Evolutionary conservation across 2,113 vertebrate genomes (phyloP), one percentile per base, ranked within the genome.

Genomic region (Perognathus longimembris): DNA sequence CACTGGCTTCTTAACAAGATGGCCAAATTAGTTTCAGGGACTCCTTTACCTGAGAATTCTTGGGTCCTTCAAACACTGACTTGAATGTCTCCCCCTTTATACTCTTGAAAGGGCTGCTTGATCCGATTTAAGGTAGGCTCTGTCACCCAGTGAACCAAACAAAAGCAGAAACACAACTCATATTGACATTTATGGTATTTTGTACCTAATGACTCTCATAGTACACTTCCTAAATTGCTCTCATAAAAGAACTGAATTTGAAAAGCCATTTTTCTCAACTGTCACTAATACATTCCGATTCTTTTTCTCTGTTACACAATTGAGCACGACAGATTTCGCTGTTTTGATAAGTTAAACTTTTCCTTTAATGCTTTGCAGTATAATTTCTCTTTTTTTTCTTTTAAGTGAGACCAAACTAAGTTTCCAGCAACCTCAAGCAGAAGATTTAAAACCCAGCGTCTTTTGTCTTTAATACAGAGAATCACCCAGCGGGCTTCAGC

Each of bases 161-260:
- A 78, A 83, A 93, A 91, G 91, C 86, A 89, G 74, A 85, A n/a
- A 42, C 38, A 76, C 93, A 93, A 50, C 89, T 95, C 92, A 87
- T 92, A 40, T 0, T 70, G 96, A 95, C 45, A 0, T 66, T 89
- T 86, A 92, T n/a, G 50, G 89, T 21, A 78, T 75, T 92, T 89
- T 85, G 69, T 91, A 89, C 80, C 86, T 96, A 87, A 93, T 73
- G 92, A 92, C 80, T 95, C 77, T 88, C 88, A 91, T 17, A 77
- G 86, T 40, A 28, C 86, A 75, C 73, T 95, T 78, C 86, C 77
- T 92, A 95, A 95, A 94, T 87, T 92, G 81, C 76, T 89, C 80
- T 88, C 86, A 85, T 93, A 90, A 81, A 92, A 93, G 45, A 92
- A 75, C 45, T 32, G 77, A 80, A 78, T 90, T 85, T 81, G 50